Base-by-base conservation (phyloP, 1,140 invertebrate genomes). In the Zaprionus lachaisei region DNA sequence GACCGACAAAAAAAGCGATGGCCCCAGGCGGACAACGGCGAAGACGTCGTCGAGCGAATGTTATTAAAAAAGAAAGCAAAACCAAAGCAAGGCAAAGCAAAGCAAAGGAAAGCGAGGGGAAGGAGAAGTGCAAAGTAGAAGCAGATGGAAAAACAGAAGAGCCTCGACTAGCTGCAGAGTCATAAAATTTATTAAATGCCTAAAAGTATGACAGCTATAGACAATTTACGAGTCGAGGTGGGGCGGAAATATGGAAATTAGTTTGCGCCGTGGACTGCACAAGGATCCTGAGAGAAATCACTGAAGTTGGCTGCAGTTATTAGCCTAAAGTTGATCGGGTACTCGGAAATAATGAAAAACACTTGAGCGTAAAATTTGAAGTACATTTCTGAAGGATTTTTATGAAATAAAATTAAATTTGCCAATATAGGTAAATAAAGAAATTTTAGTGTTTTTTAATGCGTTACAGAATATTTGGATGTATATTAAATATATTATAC, bases 111-210 rank as follows among this genome's bases (percentile, higher is more conserved):
- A 12, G 51, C 12, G 38, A 57, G 57, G 44, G 41, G n/a, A n/a
- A 9, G 1, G 41, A 47, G n/a, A 47, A 47, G n/a, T 47, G 41
- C 41, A 47, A 47, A 62, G 38, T 58, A 20, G 26, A 63, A 69
- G 69, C 62, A 70, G 56, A 41, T 44, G 62, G n/a, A 67, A 67
- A 61, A 26, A 44, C 37, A 72, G 41, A 47, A 31, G 66, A 62
- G 60, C 49, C 68, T 17, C 6, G 37, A 49, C 26, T 28, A n/a
- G 37, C 41, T 31, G 17, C 62, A 66, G 68, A 90, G 76, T 85
- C 86, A 85, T 90, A 90, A 90, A 90, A 90, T 90, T 85, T 90
- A 91, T 91, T 85, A 91, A 90, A 90, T 85, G 87, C 79, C 85
- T 79, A 91, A 91, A 85, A 90, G 86, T 90, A 91, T 91, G 82